A percentile compares a stretch with the other conserved stretches of the same genome.
Evolutionary conservation across 2,113 vertebrate species (phyloP).

Genomic region (Rhagologus leucostigma): DNA sequence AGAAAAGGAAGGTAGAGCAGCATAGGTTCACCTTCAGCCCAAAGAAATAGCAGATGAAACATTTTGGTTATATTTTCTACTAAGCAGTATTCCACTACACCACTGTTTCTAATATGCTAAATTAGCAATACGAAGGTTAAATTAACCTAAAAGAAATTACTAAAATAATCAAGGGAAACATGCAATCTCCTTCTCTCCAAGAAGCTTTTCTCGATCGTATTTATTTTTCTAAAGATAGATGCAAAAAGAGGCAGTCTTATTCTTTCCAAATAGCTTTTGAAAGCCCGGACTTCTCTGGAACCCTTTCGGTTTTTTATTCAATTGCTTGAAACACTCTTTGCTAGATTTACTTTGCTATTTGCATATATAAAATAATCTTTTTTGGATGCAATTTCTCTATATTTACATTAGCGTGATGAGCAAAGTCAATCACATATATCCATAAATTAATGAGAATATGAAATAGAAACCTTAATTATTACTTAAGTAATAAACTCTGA

Average conservation of each 20-base stretch:
- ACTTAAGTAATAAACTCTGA: not conserved
- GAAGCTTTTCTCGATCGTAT: not conserved
- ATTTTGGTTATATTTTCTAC: not conserved
- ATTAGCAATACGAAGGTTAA: not conserved
- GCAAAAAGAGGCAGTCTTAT: not conserved
- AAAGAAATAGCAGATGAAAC: not conserved
- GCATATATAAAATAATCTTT: not conserved
- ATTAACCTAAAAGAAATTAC: not conserved
- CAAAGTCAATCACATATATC: not conserved
- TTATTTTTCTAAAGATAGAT: not conserved
- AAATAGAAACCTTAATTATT: conserved; percentile 14
- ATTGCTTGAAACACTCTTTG: not conserved
- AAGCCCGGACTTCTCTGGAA: not conserved
- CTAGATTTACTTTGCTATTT: not conserved
- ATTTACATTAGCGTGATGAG: not conserved
- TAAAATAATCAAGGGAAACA: not conserved
- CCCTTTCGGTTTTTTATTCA: not conserved
- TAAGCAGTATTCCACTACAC: not conserved
- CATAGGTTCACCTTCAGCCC: not conserved
- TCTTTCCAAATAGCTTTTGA: not conserved
- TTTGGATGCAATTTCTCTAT: not conserved
- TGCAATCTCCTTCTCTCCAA: not conserved
- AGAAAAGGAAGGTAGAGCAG: not conserved
- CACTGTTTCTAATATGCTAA: not conserved
- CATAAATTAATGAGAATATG: not conserved